phyloP scores from a whole-genome alignment of 2,797 vertebrate species.

The Trichosurus vulpecula region DNA sequence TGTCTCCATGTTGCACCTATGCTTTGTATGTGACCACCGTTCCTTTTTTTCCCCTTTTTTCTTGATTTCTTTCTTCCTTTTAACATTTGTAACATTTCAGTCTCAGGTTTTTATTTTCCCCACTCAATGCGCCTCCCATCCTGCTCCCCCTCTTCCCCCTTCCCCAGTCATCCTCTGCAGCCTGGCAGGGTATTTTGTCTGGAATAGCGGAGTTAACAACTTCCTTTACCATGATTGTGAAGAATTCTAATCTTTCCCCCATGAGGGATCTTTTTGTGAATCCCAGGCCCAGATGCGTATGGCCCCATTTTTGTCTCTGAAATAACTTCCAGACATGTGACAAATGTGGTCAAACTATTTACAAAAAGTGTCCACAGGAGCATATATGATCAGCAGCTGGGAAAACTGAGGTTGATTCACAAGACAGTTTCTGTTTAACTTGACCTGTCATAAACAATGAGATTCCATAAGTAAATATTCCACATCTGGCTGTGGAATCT shows the following conservation, averaged over 20 bases:
- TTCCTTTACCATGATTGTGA: conserved; percentile 74
- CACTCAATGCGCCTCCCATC: background rate
- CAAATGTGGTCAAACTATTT: conserved; percentile 53
- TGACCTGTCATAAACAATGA: conserved; percentile 70
- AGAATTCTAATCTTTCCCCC: conserved; percentile 70
- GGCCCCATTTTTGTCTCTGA: conserved; percentile 32
- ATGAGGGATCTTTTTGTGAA: conserved; percentile 66
- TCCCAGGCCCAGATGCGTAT: conserved; percentile 61
- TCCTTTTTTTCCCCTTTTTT: background rate
- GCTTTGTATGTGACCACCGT: conserved; percentile 1
- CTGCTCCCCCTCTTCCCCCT: conserved; percentile 17
- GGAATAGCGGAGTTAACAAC: conserved; percentile 79
- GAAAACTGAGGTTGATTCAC: conserved; percentile 58
- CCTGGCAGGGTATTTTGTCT: conserved; percentile 78
- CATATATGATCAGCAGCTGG: conserved; percentile 5
- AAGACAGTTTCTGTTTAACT: conserved; percentile 75
- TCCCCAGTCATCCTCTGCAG: conserved; percentile 8
- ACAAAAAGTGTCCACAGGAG: conserved; percentile 60
- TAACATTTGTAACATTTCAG: conserved; percentile 38
- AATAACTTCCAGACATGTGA: conserved; percentile 56
- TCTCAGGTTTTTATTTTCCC: conserved; percentile 57
- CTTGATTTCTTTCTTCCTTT: conserved; percentile 44
- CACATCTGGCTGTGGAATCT: conserved; percentile 79
- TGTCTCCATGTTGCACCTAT: background rate
- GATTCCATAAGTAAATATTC: conserved; percentile 72